These are phyloP conservation scores for Oscheius sp. DNA, from an alignment of 2,888 invertebrate genomes.

Conservation along the genomic window DNA sequence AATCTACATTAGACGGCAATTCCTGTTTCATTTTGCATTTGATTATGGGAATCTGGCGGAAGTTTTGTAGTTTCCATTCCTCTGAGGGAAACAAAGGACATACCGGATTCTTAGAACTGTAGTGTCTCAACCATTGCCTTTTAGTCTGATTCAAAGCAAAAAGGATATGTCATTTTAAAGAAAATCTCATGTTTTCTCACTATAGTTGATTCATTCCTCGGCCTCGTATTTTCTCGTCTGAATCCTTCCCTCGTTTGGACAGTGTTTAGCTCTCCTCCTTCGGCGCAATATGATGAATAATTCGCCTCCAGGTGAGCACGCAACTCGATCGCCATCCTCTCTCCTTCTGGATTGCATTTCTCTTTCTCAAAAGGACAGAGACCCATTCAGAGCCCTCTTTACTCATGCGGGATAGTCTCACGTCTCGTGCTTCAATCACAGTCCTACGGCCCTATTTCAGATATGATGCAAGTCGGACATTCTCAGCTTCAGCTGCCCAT, in stretches of 20 bases:
- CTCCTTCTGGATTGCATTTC: neutral
- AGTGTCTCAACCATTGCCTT: no score
- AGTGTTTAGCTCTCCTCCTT: neutral
- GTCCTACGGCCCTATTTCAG: neutral
- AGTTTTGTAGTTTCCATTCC: no score
- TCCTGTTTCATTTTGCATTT: no score
- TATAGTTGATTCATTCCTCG: neutral
- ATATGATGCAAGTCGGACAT: neutral
- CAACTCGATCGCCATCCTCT: slow-evolving; percentile 17
- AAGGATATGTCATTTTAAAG: no score
- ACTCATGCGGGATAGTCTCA: neutral
- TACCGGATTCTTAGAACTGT: no score
- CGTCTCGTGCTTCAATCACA: neutral
- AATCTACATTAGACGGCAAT: no score
- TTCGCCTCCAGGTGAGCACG: slow-evolving; percentile 17
- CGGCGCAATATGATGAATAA: slow-evolving; percentile 15
- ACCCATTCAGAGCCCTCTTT: neutral
- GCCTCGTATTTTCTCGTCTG: neutral
- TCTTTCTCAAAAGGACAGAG: neutral
- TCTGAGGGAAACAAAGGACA: no score
- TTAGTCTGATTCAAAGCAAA: no score
- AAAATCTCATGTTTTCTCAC: neutral
- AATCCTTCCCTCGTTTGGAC: neutral
- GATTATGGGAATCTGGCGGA: no score
- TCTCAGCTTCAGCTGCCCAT: slow-evolving; percentile 10